Evolutionary conservation across 2,113 vertebrate species (phyloP), one percentile per base, ranked within the genome.

Genomic region (Solea solea): DNA sequence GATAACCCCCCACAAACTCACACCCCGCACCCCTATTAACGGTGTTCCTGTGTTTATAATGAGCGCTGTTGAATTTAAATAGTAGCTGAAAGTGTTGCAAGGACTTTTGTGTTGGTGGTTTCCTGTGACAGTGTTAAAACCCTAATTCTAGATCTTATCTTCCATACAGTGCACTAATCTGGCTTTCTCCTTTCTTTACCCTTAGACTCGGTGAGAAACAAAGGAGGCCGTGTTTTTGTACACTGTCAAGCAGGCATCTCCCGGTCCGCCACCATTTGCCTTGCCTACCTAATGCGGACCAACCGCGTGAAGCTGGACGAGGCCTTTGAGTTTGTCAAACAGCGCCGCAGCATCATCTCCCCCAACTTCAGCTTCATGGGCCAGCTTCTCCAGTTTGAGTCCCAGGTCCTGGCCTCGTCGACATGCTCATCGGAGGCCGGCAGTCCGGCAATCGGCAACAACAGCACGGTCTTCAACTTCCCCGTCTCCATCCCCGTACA

Each of bases 351-450:
- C 88, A 96, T 99, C 89, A 99, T 99, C 90, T 99, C 97, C 3
- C 98, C 98, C 0, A 99, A 99, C 89, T 99, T 99, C 92, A 99
- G 97, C 93, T 99, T 99, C 94, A 98, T 99, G 98, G 98, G 98
- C 39, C 98, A 99, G 90, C 94, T 99, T 63, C 94, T 99, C 25
- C 97, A 98, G 89, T 99, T 99, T 0, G 98, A 99, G 91, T 98
- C 97, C 0, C 98, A 99, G 84, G 96, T 99, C 27, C 94, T 99
- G 63, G 97, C 98, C 11, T 94, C 97, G 0, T 96, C 98, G n/a
- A 91, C 86, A 1, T 99, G 98, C 84, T 96, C 98, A 0, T 96
- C 97, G 0, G 96, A 97, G 70, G 98, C 96, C 0, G 95, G 95
- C 9, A 98, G 98, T 66, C 98, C 97, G 0, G 95, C 95, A 1